Conservation (phyloP, 2,888 invertebrate genomes). For the Netelia melanura region DNA sequence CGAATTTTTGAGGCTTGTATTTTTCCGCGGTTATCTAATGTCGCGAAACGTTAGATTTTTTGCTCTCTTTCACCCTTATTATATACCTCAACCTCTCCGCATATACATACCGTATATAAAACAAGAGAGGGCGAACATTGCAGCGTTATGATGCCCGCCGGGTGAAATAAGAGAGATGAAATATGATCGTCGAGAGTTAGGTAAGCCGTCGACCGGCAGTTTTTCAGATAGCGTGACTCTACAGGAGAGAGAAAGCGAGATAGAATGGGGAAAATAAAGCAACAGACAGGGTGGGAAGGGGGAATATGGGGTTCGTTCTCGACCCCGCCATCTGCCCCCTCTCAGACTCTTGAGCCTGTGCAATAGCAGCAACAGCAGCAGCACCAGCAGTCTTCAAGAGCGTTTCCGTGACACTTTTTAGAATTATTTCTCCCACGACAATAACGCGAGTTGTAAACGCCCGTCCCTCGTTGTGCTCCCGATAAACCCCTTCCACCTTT, state of each 20-base stretch:
- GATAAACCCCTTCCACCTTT: slow-evolving; percentile 42
- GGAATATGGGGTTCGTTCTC: slow-evolving; percentile 27
- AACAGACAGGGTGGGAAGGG: slow-evolving; percentile 2
- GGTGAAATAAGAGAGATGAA: slow-evolving; percentile 72
- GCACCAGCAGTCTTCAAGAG: slow-evolving; percentile 65
- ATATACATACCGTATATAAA: slow-evolving; percentile 66
- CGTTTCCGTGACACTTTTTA: slow-evolving; percentile 67
- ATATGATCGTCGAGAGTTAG: slow-evolving; percentile 76
- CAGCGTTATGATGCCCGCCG: slow-evolving; percentile 71
- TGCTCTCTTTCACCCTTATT: slow-evolving; percentile 33
- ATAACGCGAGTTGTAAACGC: slow-evolving; percentile 68
- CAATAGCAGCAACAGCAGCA: slow-evolving; percentile 41
- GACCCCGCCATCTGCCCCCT: slow-evolving; percentile 27
- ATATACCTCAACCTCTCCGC: slow-evolving; percentile 7
- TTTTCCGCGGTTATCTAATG: slow-evolving; percentile 71
- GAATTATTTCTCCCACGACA: slow-evolving; percentile 68
- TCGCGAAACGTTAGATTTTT: slow-evolving; percentile 63
- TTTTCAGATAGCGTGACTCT: slow-evolving; percentile 62
- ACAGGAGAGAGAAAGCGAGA: slow-evolving; percentile 44
- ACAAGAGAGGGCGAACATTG: slow-evolving; percentile 62
- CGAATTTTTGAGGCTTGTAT: slow-evolving; percentile 34
- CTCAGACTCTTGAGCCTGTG: slow-evolving; percentile 25
- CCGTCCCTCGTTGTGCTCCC: slow-evolving; percentile 61
- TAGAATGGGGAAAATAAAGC: slow-evolving; percentile 4
- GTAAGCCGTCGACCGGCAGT: slow-evolving; percentile 75